phyloP scores from a whole-genome alignment of 2,888 invertebrate genomes.

The Agelastica alni region DNA sequence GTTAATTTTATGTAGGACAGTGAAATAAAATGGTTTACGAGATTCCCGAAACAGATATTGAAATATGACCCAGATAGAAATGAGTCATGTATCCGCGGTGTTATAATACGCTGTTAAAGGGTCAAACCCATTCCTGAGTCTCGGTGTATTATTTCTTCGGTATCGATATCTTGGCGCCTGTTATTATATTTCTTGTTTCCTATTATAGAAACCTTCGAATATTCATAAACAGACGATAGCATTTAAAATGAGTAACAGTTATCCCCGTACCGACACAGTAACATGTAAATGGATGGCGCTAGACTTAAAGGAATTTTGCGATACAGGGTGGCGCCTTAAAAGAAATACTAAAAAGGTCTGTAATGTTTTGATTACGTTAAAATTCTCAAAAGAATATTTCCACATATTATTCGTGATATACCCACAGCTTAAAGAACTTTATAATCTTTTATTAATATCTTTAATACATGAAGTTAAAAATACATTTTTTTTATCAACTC shows the following conservation, averaged over 20 bases:
- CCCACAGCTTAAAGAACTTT: no score
- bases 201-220: slow-evolving; percentile 39
- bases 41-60: slow-evolving; percentile 1
- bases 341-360: not conserved
- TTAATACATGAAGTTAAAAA: no score
- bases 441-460: no score
- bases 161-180: slow-evolving; percentile 39
- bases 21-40: no score
- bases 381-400: no score
- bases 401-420: no score
- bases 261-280: slow-evolving; percentile 30
- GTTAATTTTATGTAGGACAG: no score
- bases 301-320: slow-evolving; percentile 19
- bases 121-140: slow-evolving; percentile 17
- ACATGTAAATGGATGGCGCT: slow-evolving; percentile 22
- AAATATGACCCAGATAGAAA: slow-evolving; percentile 16
- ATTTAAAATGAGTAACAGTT: slow-evolving; percentile 38
- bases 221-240: slow-evolving; percentile 33
- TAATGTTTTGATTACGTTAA: not conserved
- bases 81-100: slow-evolving; percentile 14
- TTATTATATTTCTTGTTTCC: slow-evolving; percentile 39
- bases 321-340: slow-evolving; percentile 12
- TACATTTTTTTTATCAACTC: no score
- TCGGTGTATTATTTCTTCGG: slow-evolving; percentile 21
- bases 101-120: slow-evolving; percentile 13